Conservation (phyloP, 2,888 invertebrate genomes). For the Polylopha cassiicola region DNA sequence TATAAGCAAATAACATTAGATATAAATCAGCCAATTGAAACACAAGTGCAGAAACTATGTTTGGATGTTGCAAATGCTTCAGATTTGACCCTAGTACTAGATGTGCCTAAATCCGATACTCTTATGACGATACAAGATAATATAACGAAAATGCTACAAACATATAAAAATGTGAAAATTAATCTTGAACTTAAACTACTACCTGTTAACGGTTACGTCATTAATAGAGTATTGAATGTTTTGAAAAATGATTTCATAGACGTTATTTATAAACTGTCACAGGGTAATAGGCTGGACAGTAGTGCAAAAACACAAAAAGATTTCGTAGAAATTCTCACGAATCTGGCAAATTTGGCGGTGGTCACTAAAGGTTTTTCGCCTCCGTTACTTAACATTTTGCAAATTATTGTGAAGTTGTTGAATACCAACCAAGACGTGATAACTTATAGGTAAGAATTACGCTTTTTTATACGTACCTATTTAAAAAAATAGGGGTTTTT, state of each 20-base stretch:
- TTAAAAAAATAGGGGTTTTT: neutral
- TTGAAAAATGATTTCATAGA: conserved; percentile 40
- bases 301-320: conserved; percentile 17
- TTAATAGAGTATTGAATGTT: conserved; percentile 54
- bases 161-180: conserved; percentile 24
- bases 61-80: conserved; percentile 32
- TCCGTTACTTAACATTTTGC: conserved; percentile 47
- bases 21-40: conserved; percentile 46
- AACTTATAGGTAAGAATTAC: conserved; percentile 38
- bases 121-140: conserved; percentile 38
- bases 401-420: conserved; percentile 38
- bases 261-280: conserved; percentile 30
- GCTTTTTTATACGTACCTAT: conserved; percentile 4
- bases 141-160: conserved; percentile 31
- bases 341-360: conserved; percentile 29
- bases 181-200: conserved; percentile 56
- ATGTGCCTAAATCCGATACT: conserved; percentile 42
- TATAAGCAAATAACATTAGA: conserved; percentile 47
- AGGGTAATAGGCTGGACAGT: conserved; percentile 22
- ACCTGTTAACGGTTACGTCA: conserved; percentile 76
- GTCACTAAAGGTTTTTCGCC: conserved; percentile 45
- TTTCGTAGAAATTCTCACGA: conserved; percentile 24
- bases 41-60: conserved; percentile 42
- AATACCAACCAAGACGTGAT: conserved; percentile 29
- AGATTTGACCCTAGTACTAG: conserved; percentile 43